Conservation (phyloP, 23 tunicate genomes). For the Ascidia mentula region DNA sequence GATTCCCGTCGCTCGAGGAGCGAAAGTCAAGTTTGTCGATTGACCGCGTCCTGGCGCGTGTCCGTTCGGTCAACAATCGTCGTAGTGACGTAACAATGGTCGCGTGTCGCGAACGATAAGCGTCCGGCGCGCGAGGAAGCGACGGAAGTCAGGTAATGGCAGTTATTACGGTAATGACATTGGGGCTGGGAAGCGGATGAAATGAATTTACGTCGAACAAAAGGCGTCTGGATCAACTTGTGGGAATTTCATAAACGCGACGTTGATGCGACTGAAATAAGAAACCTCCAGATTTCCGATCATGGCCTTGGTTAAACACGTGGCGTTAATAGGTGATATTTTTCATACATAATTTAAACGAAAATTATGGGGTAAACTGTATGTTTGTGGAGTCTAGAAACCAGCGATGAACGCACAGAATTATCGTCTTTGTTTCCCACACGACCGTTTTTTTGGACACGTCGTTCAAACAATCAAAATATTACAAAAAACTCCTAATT, state of each 20-base stretch:
- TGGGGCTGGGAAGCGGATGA: background rate
- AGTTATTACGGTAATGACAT: background rate
- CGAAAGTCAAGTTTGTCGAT: conserved; percentile 3
- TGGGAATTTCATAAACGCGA: no score
- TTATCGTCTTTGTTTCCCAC: no score
- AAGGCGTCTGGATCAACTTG: no score
- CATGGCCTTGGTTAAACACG: background rate
- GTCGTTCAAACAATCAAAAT: no score
- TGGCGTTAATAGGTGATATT: no score
- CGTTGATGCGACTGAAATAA: background rate
- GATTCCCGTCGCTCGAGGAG: no score
- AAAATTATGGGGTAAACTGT: no score
- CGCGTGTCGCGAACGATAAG: background rate
- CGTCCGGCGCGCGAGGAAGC: background rate
- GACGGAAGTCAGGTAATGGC: background rate
- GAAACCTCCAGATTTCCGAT: background rate
- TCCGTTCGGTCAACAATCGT: background rate
- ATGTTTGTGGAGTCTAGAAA: no score
- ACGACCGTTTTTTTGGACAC: no score
- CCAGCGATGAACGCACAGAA: no score
- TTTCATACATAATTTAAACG: no score
- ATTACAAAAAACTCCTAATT: no score
- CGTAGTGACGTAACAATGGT: background rate
- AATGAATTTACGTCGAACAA: background rate
- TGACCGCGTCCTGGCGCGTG: background rate